Conservation (phyloP, 2,888 invertebrate species). For the Nemotelus pantherinus region DNA sequence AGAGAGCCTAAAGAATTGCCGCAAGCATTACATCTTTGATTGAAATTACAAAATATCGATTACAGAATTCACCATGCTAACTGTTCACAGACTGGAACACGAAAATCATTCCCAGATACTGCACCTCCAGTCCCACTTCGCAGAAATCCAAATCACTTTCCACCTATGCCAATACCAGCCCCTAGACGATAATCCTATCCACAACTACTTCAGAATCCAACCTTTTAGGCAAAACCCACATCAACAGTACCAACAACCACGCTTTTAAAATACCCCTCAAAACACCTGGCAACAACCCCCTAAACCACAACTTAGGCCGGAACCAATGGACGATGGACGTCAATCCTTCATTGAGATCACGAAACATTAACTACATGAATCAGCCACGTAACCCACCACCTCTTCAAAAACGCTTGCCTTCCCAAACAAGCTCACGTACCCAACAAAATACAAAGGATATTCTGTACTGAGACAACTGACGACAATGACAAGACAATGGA, state of each 20-base stretch:
- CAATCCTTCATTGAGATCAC: background rate
- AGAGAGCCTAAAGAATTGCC: slow-evolving; percentile 41
- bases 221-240: background rate
- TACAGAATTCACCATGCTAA: slow-evolving; percentile 42
- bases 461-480: background rate
- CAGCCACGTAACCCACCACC: background rate
- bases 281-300: background rate
- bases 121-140: background rate
- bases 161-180: background rate
- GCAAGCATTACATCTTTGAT: slow-evolving; percentile 37
- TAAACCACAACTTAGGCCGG: background rate
- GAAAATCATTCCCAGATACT: background rate
- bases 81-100: background rate
- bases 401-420: background rate
- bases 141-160: background rate
- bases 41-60: slow-evolving; percentile 31
- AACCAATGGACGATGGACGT: slow-evolving; percentile 4
- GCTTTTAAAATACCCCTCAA: background rate
- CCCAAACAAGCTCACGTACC: slow-evolving; percentile 1
- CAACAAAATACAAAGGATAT: slow-evolving; percentile 4
- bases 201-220: background rate
- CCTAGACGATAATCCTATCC: background rate
- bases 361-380: background rate
- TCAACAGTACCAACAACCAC: too few species aligned
- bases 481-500: background rate